Conservation (phyloP, 1,140 invertebrate species). For the Vollenhovia emeryi region DNA sequence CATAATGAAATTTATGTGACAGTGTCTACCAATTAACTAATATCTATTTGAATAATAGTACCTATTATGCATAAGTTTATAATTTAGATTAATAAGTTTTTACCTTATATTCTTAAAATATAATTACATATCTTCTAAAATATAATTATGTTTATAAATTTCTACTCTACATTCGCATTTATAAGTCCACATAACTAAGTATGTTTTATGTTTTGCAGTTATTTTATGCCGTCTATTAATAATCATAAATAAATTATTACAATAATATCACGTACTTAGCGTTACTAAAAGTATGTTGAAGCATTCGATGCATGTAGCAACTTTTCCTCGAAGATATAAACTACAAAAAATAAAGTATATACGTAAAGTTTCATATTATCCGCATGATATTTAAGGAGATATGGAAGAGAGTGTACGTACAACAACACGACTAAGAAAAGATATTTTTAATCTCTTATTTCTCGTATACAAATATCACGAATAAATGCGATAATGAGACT, state of each 20-base stretch:
- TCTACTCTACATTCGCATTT: constrained; percentile 15
- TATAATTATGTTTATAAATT: constrained; percentile 6
- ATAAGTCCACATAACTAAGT: constrained; percentile 7
- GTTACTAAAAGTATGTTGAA: background rate
- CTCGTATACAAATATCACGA: constrained; percentile 16
- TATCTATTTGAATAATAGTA: background rate
- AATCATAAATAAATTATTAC: constrained; percentile 26
- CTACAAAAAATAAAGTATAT: background rate
- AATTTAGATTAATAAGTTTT: background rate
- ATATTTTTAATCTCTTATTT: constrained; percentile 2
- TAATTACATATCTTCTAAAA: constrained; percentile 13
- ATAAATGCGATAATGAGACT: background rate
- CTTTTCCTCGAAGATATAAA: background rate
- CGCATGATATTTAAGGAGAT: background rate
- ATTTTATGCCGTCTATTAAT: background rate
- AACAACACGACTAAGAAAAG: background rate
- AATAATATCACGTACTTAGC: constrained; percentile 4
- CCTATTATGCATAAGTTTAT: background rate
- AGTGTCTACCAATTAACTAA: background rate
- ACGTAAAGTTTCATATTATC: background rate
- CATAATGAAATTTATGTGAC: constrained; percentile 16
- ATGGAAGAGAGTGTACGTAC: background rate
- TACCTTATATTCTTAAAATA: constrained; percentile 12
- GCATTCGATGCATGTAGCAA: constrained; percentile 21
- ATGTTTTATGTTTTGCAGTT: background rate